Evolutionary conservation across 2,888 invertebrate genomes (phyloP).

Genomic region (Xestia rhomboidea): DNA sequence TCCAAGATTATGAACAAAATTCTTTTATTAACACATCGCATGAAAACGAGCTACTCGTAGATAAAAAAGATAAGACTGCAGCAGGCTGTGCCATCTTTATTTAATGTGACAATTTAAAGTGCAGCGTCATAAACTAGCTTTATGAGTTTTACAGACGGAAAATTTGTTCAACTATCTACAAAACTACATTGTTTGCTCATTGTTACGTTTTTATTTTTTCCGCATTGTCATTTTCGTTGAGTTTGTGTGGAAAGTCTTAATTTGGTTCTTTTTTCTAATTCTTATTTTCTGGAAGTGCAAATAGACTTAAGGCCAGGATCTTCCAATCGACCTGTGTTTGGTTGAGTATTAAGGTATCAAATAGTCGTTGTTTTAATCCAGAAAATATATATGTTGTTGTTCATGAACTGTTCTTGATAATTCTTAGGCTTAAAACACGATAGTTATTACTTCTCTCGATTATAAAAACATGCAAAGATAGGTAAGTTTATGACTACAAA

Average conservation of each 20-base stretch:
- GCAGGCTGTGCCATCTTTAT: slow-evolving; percentile 46
- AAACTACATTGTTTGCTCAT: slow-evolving; percentile 45
- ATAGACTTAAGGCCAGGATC: not conserved
- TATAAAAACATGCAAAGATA: too few species aligned
- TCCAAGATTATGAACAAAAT: not conserved
- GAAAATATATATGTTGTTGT: too few species aligned
- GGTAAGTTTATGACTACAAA: too few species aligned
- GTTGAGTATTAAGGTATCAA: too few species aligned
- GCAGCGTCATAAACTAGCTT: slow-evolving; percentile 52
- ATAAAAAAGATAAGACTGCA: slow-evolving; percentile 32
- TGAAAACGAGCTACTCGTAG: slow-evolving; percentile 18
- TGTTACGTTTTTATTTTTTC: slow-evolving; percentile 8
- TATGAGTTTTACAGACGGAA: slow-evolving; percentile 52
- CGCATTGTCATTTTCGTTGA: not conserved
- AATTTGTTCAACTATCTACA: slow-evolving; percentile 43
- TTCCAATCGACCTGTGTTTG: too few species aligned
- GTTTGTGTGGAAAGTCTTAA: not conserved
- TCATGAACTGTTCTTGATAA: too few species aligned
- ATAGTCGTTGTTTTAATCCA: too few species aligned
- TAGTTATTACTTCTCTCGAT: too few species aligned
- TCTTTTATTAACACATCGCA: slow-evolving; percentile 9
- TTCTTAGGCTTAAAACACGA: too few species aligned
- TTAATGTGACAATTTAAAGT: slow-evolving; percentile 60
- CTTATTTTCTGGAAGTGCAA: too few species aligned
- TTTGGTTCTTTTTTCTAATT: not conserved